Base-by-base conservation (phyloP, 35 echinoderm and acorn worm genomes). In the Anneissia japonica region DNA sequence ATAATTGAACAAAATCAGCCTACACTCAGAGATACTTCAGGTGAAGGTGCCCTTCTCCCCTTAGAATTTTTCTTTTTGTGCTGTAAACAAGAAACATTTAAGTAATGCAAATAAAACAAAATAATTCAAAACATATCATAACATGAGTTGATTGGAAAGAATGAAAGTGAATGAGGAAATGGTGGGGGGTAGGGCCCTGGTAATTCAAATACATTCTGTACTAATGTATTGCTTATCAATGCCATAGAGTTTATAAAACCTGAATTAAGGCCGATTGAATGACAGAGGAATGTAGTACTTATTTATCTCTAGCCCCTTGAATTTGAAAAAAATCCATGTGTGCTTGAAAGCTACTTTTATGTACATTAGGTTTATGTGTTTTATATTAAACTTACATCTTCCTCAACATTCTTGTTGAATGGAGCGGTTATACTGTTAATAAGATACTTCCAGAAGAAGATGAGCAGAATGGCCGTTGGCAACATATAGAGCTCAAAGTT, bases 311-410 rank as follows among this genome's bases (percentile, higher is more conserved):
- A n/a, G n/a, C n/a, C n/a, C n/a, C n/a, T n/a, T n/a, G n/a, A n/a
- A n/a, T n/a, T n/a, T n/a, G n/a, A n/a, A n/a, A n/a, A n/a, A n/a
- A n/a, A n/a, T n/a, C n/a, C n/a, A n/a, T n/a, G n/a, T n/a, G n/a
- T n/a, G n/a, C n/a, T n/a, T n/a, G n/a, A n/a, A n/a, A n/a, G n/a
- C n/a, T n/a, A n/a, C n/a, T n/a, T n/a, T n/a, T n/a, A n/a, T n/a
- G n/a, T n/a, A n/a, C n/a, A n/a, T n/a, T n/a, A n/a, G n/a, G n/a
- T n/a, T n/a, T n/a, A n/a, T n/a, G n/a, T n/a, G n/a, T n/a, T n/a
- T n/a, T n/a, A n/a, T n/a, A n/a, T n/a, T n/a, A n/a, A n/a, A 87
- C 88, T 90, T 87, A 99, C 96, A 90, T 99, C 96, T 74, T 94
- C 92, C 74, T 99, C 96, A 29, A 84, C 39, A 14, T 89, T 79